Evolutionary conservation across 2,888 invertebrate species (phyloP).

Genomic region (Amblyteles armatorius): DNA sequence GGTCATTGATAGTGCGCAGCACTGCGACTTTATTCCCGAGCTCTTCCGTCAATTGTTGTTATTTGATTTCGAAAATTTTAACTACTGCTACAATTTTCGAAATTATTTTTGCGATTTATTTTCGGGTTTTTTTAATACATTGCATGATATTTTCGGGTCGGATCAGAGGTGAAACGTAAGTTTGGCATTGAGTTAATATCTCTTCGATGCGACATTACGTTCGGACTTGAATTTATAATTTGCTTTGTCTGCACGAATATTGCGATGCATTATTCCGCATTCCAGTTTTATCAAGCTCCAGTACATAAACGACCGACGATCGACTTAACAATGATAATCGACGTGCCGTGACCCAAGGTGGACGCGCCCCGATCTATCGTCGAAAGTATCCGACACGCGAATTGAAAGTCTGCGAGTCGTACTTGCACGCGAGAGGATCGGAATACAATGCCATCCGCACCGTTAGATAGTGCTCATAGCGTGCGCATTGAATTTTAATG

Average conservation of each 20-base stretch:
- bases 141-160: background rate
- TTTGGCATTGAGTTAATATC: background rate
- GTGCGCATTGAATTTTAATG: constrained; percentile 40
- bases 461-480: constrained; percentile 45
- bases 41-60: background rate
- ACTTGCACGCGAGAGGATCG: constrained; percentile 37
- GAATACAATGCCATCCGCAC: constrained; percentile 56
- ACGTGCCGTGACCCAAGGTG: constrained; percentile 26
- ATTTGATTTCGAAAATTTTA: no score
- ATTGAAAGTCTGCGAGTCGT: constrained; percentile 44
- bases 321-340: constrained; percentile 26
- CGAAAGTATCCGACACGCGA: constrained; percentile 51
- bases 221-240: background rate
- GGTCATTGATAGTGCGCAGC: constrained; percentile 10
- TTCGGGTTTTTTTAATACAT: no score
- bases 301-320: background rate
- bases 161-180: background rate
- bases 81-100: no score
- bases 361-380: constrained; percentile 37
- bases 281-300: background rate
- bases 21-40: background rate
- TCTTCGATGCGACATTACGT: background rate
- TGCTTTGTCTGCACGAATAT: background rate
- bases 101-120: no score
- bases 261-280: background rate